These are phyloP conservation scores for Seriola quinqueradiata DNA, from an alignment of 2,113 vertebrate species.

Conservation along the genomic window DNA sequence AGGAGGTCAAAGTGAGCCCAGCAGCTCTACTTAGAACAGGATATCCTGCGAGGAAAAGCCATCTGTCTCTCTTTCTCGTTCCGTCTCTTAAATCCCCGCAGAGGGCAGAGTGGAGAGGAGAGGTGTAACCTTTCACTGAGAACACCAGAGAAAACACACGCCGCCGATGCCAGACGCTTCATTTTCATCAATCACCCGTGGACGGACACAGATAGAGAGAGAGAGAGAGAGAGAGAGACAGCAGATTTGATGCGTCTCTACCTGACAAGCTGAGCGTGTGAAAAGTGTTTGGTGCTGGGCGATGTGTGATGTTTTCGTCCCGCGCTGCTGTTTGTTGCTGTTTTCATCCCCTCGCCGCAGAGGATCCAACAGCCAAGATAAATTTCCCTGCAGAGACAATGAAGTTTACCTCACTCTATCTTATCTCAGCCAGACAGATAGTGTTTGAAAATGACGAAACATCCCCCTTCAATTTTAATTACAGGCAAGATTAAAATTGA, in stretches of 20 bases:
- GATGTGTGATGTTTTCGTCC: constrained; percentile 23
- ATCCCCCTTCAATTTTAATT: constrained; percentile 7
- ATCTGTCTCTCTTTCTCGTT: constrained; percentile 70
- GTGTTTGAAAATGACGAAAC: constrained; percentile 30
- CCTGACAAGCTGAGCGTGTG: neutral
- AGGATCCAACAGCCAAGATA: constrained; percentile 17
- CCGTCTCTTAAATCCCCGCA: constrained; percentile 61
- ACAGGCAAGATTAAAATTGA: neutral
- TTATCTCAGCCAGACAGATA: constrained; percentile 48
- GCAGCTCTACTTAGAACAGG: constrained; percentile 80
- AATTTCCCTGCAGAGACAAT: constrained; percentile 44
- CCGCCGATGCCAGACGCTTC: constrained; percentile 29
- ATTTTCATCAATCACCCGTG: constrained; percentile 62
- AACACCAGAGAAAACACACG: constrained; percentile 67
- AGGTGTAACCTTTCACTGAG: constrained; percentile 76
- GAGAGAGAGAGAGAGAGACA: constrained; percentile 29
- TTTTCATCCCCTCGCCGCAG: constrained; percentile 21
- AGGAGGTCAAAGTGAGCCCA: constrained; percentile 68
- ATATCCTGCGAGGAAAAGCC: constrained; percentile 81
- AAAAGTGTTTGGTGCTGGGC: constrained; percentile 18
- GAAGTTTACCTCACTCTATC: constrained; percentile 29
- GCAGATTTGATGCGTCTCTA: constrained; percentile 8
- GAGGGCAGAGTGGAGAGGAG: constrained; percentile 51
- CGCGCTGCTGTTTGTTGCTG: constrained; percentile 3
- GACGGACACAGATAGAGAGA: constrained; percentile 11